Evolutionary conservation across 2,113 vertebrate genomes (phyloP).

Genomic region (Gallinago media): DNA sequence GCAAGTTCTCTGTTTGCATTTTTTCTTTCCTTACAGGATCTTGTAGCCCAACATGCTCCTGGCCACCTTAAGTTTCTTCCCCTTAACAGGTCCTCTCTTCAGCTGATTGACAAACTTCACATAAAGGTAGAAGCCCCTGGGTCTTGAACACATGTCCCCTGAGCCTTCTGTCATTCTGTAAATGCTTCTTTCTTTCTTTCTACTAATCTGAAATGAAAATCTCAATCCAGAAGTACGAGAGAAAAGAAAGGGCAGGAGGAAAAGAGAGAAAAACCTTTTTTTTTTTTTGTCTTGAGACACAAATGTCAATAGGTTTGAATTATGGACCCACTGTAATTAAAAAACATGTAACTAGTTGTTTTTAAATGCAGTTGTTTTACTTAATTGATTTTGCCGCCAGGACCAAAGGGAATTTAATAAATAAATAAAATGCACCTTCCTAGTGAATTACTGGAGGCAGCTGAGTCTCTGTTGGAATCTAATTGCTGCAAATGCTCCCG

Average conservation of each 20-base stretch:
- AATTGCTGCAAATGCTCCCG: conserved; percentile 67
- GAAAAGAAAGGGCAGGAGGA: neutral
- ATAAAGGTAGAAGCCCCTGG: neutral
- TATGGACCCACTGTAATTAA: conserved; percentile 76
- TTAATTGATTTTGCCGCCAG: conserved; percentile 79
- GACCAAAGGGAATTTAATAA: conserved; percentile 48
- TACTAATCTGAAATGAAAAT: neutral
- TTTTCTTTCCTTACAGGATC: neutral
- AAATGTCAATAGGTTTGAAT: conserved; percentile 71
- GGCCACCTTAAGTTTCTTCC: neutral
- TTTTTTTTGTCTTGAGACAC: conserved; percentile 51
- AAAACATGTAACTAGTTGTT: conserved; percentile 73
- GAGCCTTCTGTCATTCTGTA: neutral
- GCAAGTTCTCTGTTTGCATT: neutral
- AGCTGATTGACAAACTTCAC: neutral
- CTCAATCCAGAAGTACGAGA: neutral
- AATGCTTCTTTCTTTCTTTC: neutral
- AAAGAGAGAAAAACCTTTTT: neutral
- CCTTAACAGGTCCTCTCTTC: neutral
- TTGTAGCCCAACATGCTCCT: neutral
- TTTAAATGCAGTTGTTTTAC: conserved; percentile 79
- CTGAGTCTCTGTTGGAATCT: conserved; percentile 68
- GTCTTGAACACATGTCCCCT: neutral
- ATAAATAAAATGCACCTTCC: conserved; percentile 58
- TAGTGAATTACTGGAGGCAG: conserved; percentile 62